phyloP scores from a whole-genome alignment of 2,888 invertebrate species.

The Neria commutata region DNA sequence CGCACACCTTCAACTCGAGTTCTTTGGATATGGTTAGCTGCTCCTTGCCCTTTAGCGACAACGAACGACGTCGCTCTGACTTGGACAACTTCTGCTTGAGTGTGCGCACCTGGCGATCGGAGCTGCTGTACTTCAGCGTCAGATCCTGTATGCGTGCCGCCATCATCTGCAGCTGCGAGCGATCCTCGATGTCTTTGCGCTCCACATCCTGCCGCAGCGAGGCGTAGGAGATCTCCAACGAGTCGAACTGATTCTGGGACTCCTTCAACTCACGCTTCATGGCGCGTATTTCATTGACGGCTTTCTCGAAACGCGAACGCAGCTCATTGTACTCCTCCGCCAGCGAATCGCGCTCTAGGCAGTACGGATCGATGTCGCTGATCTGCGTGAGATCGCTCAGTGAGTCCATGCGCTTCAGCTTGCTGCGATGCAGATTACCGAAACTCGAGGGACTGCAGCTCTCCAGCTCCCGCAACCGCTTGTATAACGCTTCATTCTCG shows the following conservation, averaged over 20 bases:
- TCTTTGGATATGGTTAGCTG: conserved; percentile 81
- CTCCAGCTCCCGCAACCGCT: conserved; percentile 75
- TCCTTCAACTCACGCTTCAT: conserved; percentile 82
- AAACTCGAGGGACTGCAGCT: conserved; percentile 61
- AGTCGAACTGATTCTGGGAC: conserved; percentile 80
- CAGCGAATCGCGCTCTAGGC: conserved; percentile 75
- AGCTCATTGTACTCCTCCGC: conserved; percentile 83
- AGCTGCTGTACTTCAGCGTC: conserved; percentile 78
- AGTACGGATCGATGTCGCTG: conserved; percentile 76
- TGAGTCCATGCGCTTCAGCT: conserved; percentile 72
- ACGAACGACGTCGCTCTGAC: conserved; percentile 78
- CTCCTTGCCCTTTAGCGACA: conserved; percentile 83
- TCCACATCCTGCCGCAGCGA: conserved; percentile 77
- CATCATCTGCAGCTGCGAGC: conserved; percentile 79
- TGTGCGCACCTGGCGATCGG: conserved; percentile 81
- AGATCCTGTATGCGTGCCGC: conserved; percentile 83
- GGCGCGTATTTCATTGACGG: conserved; percentile 80
- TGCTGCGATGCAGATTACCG: conserved; percentile 57
- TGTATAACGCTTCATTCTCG: conserved; percentile 77
- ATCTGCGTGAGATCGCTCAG: conserved; percentile 81
- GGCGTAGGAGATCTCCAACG: conserved; percentile 78
- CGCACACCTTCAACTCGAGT: conserved; percentile 82
- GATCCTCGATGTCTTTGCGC: conserved; percentile 68
- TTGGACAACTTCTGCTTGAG: conserved; percentile 81
- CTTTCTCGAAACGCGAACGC: conserved; percentile 78